A percentile compares a stretch with the other conserved stretches of the same genome.
Evolutionary conservation across 2,888 invertebrate species (phyloP).

Genomic region (Merodon equestris): DNA sequence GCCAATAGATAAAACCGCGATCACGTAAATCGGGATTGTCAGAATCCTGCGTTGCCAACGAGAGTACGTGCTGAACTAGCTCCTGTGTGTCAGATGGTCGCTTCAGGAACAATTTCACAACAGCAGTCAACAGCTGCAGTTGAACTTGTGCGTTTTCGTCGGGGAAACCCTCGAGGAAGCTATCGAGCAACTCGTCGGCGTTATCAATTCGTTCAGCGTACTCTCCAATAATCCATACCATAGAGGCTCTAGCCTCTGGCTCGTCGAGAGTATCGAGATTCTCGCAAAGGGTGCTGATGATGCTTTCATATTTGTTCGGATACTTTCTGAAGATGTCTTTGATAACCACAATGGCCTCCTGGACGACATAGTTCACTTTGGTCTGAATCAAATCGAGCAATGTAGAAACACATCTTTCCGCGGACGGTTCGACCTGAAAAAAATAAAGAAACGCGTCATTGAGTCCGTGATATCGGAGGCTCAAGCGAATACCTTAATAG

Average conservation of each 20-base stretch:
- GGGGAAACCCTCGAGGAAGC: conserved; percentile 98
- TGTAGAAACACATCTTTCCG: conserved; percentile 98
- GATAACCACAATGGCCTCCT: conserved; percentile 99
- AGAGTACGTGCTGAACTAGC: conserved; percentile 96
- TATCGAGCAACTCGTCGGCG: conserved; percentile 98
- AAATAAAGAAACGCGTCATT: too few species aligned
- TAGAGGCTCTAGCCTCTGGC: conserved; percentile 98
- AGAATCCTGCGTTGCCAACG: conserved; percentile 92
- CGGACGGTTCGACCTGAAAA: conserved; percentile 90
- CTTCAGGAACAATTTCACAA: conserved; percentile 98
- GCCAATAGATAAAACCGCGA: conserved; percentile 99
- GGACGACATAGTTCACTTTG: conserved; percentile 99
- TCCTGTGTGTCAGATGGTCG: conserved; percentile 99
- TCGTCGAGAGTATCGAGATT: conserved; percentile 99
- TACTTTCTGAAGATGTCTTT: conserved; percentile 98
- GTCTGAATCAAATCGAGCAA: conserved; percentile 98
- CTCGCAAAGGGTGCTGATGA: conserved; percentile 99
- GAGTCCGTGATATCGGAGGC: not conserved
- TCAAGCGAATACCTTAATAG: conserved; percentile 87
- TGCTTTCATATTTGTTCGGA: conserved; percentile 99
- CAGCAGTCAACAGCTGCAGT: conserved; percentile 96
- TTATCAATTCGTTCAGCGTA: conserved; percentile 99
- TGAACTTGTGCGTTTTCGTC: conserved; percentile 98
- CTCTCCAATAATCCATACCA: conserved; percentile 98
- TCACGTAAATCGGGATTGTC: conserved; percentile 99